Conservation (phyloP, 2,797 vertebrate genomes). For the Odontamblyopus rebecca region DNA sequence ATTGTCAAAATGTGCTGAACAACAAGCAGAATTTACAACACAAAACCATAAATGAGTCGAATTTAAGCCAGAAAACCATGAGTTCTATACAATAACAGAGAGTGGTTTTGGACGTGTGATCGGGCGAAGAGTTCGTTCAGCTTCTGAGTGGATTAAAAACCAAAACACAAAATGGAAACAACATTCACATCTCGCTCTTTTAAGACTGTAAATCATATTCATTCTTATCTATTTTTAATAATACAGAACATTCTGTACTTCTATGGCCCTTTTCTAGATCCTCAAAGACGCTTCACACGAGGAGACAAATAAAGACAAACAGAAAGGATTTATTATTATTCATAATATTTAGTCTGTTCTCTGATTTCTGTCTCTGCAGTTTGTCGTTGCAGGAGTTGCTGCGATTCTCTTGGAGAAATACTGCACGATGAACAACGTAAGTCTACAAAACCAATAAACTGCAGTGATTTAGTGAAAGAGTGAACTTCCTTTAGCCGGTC, state of each 20-base stretch:
- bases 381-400: conserved; percentile 64
- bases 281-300: too few species aligned
- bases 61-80: too few species aligned
- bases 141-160: too few species aligned
- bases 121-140: too few species aligned
- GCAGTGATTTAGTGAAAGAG: neutral
- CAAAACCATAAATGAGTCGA: too few species aligned
- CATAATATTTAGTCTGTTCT: neutral
- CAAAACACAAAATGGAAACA: neutral
- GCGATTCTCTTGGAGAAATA: conserved; percentile 68
- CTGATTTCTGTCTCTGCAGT: conserved; percentile 51
- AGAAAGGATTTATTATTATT: too few species aligned
- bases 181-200: neutral
- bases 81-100: too few species aligned
- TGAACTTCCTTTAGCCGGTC: too few species aligned
- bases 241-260: too few species aligned
- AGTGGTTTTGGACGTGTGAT: too few species aligned
- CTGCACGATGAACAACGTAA: conserved; percentile 64
- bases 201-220: neutral
- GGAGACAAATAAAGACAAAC: too few species aligned
- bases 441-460: conserved; percentile 29
- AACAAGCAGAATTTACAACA: neutral
- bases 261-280: too few species aligned
- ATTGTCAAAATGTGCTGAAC: neutral
- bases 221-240: neutral